Conservation (phyloP, 2,113 vertebrate genomes). For the Hemicordylus capensis region DNA sequence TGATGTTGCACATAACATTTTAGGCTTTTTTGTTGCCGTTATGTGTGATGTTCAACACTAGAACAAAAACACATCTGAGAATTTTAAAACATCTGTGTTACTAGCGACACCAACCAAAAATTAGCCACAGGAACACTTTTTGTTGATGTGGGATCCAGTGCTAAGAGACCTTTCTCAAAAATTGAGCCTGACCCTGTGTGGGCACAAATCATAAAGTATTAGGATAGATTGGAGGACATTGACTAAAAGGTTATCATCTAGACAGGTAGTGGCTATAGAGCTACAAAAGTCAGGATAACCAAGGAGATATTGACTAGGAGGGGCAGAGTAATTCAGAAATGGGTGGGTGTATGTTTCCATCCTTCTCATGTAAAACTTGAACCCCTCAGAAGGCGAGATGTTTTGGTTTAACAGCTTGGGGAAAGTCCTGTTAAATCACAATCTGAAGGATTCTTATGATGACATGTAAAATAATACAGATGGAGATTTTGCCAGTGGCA, state of each 20-base stretch:
- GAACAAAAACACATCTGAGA: no score
- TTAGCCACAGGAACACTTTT: neutral
- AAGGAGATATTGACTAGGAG: neutral
- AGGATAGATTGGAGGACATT: neutral
- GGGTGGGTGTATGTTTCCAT: neutral
- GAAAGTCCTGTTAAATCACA: neutral
- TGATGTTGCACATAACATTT: neutral
- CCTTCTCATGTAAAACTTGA: neutral
- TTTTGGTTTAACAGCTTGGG: neutral
- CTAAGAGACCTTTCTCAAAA: neutral
- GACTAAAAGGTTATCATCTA: neutral
- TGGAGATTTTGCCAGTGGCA: neutral
- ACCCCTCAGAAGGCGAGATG: neutral
- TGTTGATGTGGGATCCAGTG: neutral
- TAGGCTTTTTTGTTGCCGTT: neutral
- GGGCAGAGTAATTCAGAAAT: neutral
- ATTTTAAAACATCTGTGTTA: neutral
- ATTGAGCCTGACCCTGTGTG: neutral
- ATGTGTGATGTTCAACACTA: neutral
- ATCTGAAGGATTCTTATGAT: constrained; percentile 3
- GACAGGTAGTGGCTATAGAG: neutral
- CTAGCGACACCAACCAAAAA: neutral
- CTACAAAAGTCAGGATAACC: neutral
- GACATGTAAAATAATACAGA: neutral
- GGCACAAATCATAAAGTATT: neutral